These are phyloP conservation scores for Chlorops oryzae DNA, from an alignment of 1,140 invertebrate genomes.

Conservation along the genomic window DNA sequence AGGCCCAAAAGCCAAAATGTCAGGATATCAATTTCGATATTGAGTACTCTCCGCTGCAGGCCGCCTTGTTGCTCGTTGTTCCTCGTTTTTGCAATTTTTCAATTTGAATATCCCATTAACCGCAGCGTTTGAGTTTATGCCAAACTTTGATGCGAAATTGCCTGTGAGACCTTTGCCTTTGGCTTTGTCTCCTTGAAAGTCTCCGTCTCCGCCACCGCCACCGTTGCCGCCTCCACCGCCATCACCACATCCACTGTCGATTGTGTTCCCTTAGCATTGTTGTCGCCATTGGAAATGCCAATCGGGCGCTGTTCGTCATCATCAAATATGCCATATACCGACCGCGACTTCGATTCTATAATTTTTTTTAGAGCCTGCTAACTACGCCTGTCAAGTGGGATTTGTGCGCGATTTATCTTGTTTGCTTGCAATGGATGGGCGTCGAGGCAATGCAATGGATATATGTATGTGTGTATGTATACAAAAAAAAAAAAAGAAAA, in stretches of 20 bases:
- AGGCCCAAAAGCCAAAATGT: slow-evolving; percentile 2
- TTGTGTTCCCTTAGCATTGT: slow-evolving; percentile 21
- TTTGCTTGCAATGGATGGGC: slow-evolving; percentile 17
- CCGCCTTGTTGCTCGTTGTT: slow-evolving; percentile 27
- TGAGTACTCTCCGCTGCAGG: slow-evolving; percentile 20
- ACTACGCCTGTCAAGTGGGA: slow-evolving; percentile 47
- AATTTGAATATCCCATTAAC: slow-evolving; percentile 42
- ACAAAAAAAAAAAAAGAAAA: no score
- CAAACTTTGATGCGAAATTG: no score
- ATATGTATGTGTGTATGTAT: no score
- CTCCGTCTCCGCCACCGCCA: no score
- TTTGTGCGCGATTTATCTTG: slow-evolving; percentile 47
- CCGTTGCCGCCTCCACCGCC: slow-evolving; percentile 21
- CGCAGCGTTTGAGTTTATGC: no score
- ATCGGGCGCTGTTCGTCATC: neutral
- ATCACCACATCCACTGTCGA: neutral
- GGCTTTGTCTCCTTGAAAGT: no score
- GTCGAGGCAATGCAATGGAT: no score
- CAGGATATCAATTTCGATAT: slow-evolving; percentile 11
- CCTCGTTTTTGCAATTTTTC: slow-evolving; percentile 33
- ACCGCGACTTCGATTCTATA: no score
- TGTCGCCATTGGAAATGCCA: slow-evolving; percentile 21
- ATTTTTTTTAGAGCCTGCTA: no score
- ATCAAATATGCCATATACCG: no score
- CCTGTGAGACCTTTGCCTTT: no score